Evolutionary conservation across 2,797 vertebrate species (phyloP).

Genomic region (Manis pentadactyla): DNA sequence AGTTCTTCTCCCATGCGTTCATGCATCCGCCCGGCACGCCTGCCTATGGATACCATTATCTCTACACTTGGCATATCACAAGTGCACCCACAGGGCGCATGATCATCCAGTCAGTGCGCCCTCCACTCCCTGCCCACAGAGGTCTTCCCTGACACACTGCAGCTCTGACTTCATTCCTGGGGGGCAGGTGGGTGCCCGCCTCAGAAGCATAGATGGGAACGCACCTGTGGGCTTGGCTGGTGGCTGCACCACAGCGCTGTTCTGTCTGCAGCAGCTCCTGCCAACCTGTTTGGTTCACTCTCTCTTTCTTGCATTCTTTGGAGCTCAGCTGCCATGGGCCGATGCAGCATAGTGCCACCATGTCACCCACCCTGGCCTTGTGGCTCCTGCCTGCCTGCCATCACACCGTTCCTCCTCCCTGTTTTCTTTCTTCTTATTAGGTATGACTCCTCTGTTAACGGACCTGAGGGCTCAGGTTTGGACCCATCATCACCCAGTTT

Average conservation of each 20-base stretch:
- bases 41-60: neutral
- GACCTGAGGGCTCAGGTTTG: neutral
- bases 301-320: neutral
- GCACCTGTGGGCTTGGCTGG: neutral
- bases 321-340: neutral
- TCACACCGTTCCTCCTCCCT: neutral
- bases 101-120: neutral
- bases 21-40: neutral
- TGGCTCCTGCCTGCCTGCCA: fast-evolving
- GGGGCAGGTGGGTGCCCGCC: neutral
- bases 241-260: no score
- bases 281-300: neutral
- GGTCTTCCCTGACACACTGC: neutral
- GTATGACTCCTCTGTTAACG: neutral
- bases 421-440: neutral
- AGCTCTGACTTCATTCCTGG: neutral
- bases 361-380: neutral
- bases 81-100: conserved; percentile 27
- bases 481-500: neutral
- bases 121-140: neutral
- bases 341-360: neutral
- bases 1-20: neutral
- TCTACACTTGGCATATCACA: neutral
- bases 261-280: no score
- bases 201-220: neutral